Base-by-base conservation (phyloP, 2,797 vertebrate species). In the Phrynocephalus guinanensis region DNA sequence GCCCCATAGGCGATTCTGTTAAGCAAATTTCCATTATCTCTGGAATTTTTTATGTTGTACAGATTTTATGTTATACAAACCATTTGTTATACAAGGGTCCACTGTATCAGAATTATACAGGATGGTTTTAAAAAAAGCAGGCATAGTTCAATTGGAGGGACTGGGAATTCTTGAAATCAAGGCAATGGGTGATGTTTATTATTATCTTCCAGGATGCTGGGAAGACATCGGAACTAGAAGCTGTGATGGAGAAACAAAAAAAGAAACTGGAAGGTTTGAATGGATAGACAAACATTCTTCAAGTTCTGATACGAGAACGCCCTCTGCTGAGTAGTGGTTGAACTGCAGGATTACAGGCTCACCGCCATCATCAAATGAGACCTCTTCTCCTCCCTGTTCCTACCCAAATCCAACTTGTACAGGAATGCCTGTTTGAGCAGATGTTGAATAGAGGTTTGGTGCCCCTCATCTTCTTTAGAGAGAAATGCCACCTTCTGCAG, bases 181-280 rank as follows among this genome's bases (percentile, higher is more conserved):
- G 6, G 6, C 24, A 70, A 7, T 56, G 18, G 44, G 11, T 11
- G 0, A 33, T 52, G 48, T 50, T 52, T 11, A 44, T 30, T 84
- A 48, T 66, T 44, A 82, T 44, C 80, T 83, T 76, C 18, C 94
- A 98, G 98, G 98, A 98, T n/a, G 96, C 95, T 82, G 94, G 95
- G 60, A 96, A 95, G 78, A 93, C 96, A 87, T 97, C 98, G 0
- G 98, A 98, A 92, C 82, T 98, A 92, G 97, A 98, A 83, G 93
- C 97, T 0, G 98, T 98, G 79, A 98, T 98, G 98, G 97, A 98
- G 94, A 98, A 97, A 88, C 98, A 98, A 93, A 98, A 98, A 94
- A 97, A 96, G 95, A 98, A 98, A 87, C 96, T 98, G 83, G 98
- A 98, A 60, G 92, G 96, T 30, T 60, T 82, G 83, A 67, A 26